A percentile compares a stretch with the other conserved stretches of the same genome.
Evolutionary conservation across 1,140 invertebrate species (phyloP).

Genomic region (Stegodyphus mimosarum): DNA sequence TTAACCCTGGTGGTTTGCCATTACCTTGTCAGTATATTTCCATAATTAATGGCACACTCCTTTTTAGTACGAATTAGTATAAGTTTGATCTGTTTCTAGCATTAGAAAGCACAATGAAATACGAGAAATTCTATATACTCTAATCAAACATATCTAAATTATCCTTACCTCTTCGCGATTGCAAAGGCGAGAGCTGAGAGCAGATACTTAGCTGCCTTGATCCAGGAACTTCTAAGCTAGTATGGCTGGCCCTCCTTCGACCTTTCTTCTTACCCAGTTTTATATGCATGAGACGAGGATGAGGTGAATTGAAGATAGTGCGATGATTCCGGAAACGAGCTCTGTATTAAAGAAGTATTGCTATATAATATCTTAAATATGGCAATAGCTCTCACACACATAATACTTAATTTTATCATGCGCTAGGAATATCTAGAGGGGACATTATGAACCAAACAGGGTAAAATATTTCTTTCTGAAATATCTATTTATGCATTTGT

Average conservation of each 20-base stretch:
- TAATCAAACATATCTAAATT: not conserved
- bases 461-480: too few relatives aligned
- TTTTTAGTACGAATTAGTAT: not conserved
- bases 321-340: constrained; percentile 90
- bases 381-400: constrained; percentile 27
- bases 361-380: not conserved
- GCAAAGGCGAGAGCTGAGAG: constrained; percentile 56
- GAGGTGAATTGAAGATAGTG: constrained; percentile 94
- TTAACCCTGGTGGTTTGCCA: too few relatives aligned
- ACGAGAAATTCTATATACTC: not conserved
- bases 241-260: constrained; percentile 55
- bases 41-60: too few relatives aligned
- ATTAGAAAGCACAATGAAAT: not conserved
- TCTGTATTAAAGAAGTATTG: constrained; percentile 72
- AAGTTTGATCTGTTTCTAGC: not conserved
- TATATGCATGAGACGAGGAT: constrained; percentile 73
- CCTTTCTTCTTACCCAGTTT: constrained; percentile 61
- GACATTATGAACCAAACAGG: too few relatives aligned
- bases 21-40: too few relatives aligned
- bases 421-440: too few relatives aligned
- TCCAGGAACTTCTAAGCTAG: constrained; percentile 52
- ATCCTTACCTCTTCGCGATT: constrained; percentile 50
- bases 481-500: too few relatives aligned
- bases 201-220: constrained; percentile 57
- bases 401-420: not conserved